Evolutionary conservation across 2,113 vertebrate species (phyloP).

Genomic region (Natator depressus): DNA sequence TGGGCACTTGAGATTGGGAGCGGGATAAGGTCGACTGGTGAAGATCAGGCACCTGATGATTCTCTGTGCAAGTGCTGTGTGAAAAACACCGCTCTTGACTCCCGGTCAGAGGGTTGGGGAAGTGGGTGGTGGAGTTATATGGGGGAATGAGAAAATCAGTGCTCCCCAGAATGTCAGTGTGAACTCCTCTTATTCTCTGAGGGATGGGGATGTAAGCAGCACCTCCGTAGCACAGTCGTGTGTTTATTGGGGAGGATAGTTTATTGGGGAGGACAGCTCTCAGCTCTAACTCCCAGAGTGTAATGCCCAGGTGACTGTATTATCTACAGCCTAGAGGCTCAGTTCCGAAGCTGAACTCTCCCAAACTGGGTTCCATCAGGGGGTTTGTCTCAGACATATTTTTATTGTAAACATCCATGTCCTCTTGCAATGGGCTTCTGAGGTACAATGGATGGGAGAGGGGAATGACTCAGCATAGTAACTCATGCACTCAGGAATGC

Average conservation of each 20-base stretch:
- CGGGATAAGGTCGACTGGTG: not conserved
- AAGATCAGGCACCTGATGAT: not conserved
- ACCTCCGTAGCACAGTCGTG: not conserved
- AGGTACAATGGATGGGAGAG: accelerated
- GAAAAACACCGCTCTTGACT: not conserved
- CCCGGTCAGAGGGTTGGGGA: accelerated
- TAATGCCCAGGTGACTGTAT: not conserved
- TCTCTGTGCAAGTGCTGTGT: not conserved
- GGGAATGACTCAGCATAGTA: not conserved
- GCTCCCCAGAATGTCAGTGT: not conserved
- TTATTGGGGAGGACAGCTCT: not conserved
- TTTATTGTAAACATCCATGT: not conserved
- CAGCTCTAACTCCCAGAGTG: not conserved
- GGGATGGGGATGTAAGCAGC: not conserved
- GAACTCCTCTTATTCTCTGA: not conserved
- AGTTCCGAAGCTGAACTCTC: not conserved
- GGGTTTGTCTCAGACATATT: not conserved
- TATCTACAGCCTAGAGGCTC: not conserved
- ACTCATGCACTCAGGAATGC: not conserved
- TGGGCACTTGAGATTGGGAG: not conserved
- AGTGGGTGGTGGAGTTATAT: not conserved
- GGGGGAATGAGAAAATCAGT: not conserved
- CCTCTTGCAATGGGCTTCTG: not conserved
- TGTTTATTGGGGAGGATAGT: not conserved
- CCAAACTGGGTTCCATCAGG: not conserved